These are phyloP conservation scores for Nixonia krombeini DNA, from an alignment of 1,140 invertebrate genomes.

Conservation along the genomic window DNA sequence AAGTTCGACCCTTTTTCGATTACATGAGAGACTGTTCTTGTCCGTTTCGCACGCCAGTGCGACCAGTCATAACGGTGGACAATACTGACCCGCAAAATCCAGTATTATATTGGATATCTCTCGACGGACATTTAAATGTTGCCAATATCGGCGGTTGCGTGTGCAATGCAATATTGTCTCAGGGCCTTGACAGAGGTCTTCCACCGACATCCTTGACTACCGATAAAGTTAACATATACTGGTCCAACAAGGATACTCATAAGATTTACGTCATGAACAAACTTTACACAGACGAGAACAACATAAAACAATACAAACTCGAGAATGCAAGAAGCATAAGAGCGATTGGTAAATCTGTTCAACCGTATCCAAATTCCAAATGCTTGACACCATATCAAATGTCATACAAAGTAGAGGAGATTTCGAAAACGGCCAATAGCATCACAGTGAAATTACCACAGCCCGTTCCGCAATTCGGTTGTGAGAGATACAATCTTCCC, in stretches of 20 bases:
- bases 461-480: slow-evolving; percentile 72
- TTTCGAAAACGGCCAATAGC: slow-evolving; percentile 75
- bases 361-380: slow-evolving; percentile 80
- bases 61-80: slow-evolving; percentile 77
- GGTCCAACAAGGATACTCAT: slow-evolving; percentile 76
- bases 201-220: slow-evolving; percentile 76
- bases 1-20: slow-evolving; percentile 76
- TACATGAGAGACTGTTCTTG: slow-evolving; percentile 66
- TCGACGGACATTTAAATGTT: slow-evolving; percentile 75
- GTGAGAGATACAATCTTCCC: slow-evolving; percentile 76
- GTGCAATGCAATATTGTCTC: slow-evolving; percentile 75
- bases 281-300: slow-evolving; percentile 49
- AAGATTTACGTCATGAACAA: slow-evolving; percentile 78
- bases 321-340: slow-evolving; percentile 73
- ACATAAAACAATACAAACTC: slow-evolving; percentile 50
- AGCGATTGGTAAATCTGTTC: slow-evolving; percentile 80
- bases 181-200: slow-evolving; percentile 63
- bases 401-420: slow-evolving; percentile 67
- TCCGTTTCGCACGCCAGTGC: slow-evolving; percentile 71
- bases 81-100: slow-evolving; percentile 74
- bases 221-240: slow-evolving; percentile 79
- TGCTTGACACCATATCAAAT: slow-evolving; percentile 78
- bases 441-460: slow-evolving; percentile 77
- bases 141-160: slow-evolving; percentile 79
- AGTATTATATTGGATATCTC: slow-evolving; percentile 77